Evolutionary conservation across 2,888 invertebrate genomes (phyloP).

Genomic region (Cantharis rustica): DNA sequence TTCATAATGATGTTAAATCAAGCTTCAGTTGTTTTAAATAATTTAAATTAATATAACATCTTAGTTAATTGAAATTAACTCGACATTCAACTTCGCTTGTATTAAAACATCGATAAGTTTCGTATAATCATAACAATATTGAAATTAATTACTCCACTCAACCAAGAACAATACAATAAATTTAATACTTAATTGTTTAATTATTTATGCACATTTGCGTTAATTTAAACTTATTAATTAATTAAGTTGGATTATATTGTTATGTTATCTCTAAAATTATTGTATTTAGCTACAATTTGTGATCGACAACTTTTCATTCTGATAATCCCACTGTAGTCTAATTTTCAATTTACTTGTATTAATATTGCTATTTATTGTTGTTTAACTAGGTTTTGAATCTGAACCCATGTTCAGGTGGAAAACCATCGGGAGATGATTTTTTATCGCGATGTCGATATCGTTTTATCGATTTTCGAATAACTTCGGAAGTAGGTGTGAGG

Average conservation of each 20-base stretch:
- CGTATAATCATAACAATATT: not conserved
- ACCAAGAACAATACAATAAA: not conserved
- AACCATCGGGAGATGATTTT: not conserved
- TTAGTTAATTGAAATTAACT: not conserved
- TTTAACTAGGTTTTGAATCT: not conserved
- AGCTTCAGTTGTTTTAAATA: not conserved
- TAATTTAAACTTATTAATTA: not conserved
- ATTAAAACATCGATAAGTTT: not conserved
- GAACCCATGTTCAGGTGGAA: not conserved
- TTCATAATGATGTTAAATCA: not conserved
- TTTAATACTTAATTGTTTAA: not conserved
- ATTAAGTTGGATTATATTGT: not conserved
- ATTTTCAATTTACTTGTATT: not conserved
- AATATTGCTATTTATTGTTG: not conserved
- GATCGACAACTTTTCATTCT: not conserved
- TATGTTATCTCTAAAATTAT: not conserved
- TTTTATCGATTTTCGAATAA: not conserved
- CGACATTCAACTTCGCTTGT: not conserved
- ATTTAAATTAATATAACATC: not conserved
- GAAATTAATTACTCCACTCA: not conserved
- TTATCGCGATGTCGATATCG: not conserved
- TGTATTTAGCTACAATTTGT: not conserved
- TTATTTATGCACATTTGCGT: not conserved
- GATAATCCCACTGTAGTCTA: not conserved
- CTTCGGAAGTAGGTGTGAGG: not conserved